A percentile compares a stretch with the other conserved stretches of the same genome.
These are phyloP conservation scores for Melanophora roralis DNA, from an alignment of 2,888 invertebrate species.

Conservation along the genomic window DNA sequence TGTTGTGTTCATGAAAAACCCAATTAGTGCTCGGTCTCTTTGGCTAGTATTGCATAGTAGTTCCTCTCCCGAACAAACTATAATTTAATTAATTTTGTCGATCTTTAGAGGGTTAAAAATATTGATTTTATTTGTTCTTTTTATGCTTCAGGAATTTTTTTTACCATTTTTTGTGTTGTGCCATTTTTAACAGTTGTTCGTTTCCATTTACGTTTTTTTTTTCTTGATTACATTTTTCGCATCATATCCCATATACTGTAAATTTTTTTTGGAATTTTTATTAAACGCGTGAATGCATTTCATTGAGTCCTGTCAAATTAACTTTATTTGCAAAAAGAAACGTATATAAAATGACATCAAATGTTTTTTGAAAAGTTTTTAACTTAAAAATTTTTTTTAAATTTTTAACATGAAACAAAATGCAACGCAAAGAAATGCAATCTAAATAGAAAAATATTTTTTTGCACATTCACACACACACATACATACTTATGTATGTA, in stretches of 20 bases:
- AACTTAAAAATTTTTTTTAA: too few species aligned
- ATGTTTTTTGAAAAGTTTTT: background rate
- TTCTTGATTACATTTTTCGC: background rate
- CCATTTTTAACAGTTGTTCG: slow-evolving; percentile 21
- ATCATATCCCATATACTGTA: slow-evolving; percentile 3
- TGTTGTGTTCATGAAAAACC: too few species aligned
- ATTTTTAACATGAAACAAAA: too few species aligned
- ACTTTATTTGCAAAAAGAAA: slow-evolving; percentile 20
- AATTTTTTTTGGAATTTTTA: background rate
- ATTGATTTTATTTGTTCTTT: slow-evolving; percentile 20
- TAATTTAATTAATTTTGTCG: background rate
- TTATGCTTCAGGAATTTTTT: background rate
- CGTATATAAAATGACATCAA: background rate
- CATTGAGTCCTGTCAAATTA: slow-evolving; percentile 45
- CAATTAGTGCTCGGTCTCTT: too few species aligned
- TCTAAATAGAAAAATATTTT: too few species aligned
- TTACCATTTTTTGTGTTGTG: slow-evolving; percentile 18
- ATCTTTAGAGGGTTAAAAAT: background rate
- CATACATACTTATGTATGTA: too few species aligned
- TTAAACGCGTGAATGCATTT: slow-evolving; percentile 43
- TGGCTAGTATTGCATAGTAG: too few species aligned
- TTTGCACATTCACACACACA: too few species aligned
- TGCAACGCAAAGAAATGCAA: too few species aligned
- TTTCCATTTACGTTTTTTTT: background rate
- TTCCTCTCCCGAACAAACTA: too few species aligned